Base-by-base conservation (phyloP, 2,113 vertebrate species). In the Prunella himalayana region DNA sequence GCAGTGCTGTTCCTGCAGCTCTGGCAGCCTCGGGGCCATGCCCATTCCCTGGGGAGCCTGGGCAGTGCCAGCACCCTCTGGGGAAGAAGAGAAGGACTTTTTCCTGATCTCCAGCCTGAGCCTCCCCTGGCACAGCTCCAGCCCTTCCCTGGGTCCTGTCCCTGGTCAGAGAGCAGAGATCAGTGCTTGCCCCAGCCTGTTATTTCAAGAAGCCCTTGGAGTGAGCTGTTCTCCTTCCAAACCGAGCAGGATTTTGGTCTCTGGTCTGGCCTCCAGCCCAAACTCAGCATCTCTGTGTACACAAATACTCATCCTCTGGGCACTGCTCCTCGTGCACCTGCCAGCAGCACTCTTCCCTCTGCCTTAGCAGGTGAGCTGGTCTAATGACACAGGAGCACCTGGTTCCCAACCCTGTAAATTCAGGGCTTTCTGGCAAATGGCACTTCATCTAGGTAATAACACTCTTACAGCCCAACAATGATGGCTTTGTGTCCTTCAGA, bases 1-100 rank as follows among this genome's bases (percentile, higher is more conserved):
- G 51, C 1, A 60, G 53, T 0, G 5, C 0, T 21, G 28, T 11
- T 49, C 14, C 59, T 23, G 27, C 8, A 44, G 44, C 68, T 73
- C 44, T 66, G 77, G 49, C 68, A 73, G 86, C 59, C 77, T 51
- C 11, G 3, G 51, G 37, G 19, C 39, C 0, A 10, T 8, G 39
- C 1, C 33, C 68, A 45, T 42, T 44, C 60, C 44, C 44, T 73
- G 59, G 66, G 76, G 31, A 80, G 39, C 47, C 39, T 59, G 45
- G 23, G 15, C 84, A 78, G 19, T 70, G 73, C 64, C 45, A 28
- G 33, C 44, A 37, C 33, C 22, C 23, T 59, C 19, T 16, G 51
- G 33, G 33, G 19, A 4, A 39, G 19, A 44, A 8, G 27, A 24
- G 42, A 13, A 51, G 72, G 24, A 4, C 6, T 44, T 64, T 69